Conservation (phyloP, 2,888 invertebrate genomes). For the Keiferia lycopersicella region DNA sequence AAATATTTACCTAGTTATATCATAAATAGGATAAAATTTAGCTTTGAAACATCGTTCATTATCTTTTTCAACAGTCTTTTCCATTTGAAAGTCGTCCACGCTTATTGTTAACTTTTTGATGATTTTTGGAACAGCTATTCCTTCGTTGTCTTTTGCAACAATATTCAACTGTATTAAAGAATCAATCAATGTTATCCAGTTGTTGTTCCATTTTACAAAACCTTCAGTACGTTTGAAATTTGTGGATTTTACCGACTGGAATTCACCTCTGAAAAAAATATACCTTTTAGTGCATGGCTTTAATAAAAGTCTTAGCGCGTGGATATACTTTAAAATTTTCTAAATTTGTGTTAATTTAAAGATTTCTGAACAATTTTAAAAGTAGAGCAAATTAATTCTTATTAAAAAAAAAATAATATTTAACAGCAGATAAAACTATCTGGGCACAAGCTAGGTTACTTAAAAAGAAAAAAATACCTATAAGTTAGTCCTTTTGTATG, state of each 20-base stretch:
- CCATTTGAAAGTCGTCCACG: not conserved
- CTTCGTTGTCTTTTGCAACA: not conserved
- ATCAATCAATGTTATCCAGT: constrained; percentile 5
- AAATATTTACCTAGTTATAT: not conserved
- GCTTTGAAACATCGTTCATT: not conserved
- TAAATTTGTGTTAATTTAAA: too few species aligned
- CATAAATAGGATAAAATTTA: not conserved
- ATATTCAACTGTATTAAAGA: constrained; percentile 4
- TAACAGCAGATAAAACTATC: too few species aligned
- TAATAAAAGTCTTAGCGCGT: too few species aligned
- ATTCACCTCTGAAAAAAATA: not conserved
- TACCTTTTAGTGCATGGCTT: too few species aligned
- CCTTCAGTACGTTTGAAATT: not conserved
- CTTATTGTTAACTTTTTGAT: not conserved
- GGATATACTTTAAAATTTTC: too few species aligned
- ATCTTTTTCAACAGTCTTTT: not conserved
- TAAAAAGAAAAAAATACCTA: not conserved
- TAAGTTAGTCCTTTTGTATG: not conserved
- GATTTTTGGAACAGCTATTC: not conserved
- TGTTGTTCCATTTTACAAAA: not conserved
- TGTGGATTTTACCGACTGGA: not conserved
- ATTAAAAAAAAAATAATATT: too few species aligned
- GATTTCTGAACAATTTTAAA: too few species aligned
- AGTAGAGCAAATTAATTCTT: too few species aligned
- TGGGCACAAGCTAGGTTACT: not conserved